Percentiles rank a stretch among this genome's conserved stretches.
Conservation (phyloP, 2,113 vertebrate species). For the Carassius carassius region DNA sequence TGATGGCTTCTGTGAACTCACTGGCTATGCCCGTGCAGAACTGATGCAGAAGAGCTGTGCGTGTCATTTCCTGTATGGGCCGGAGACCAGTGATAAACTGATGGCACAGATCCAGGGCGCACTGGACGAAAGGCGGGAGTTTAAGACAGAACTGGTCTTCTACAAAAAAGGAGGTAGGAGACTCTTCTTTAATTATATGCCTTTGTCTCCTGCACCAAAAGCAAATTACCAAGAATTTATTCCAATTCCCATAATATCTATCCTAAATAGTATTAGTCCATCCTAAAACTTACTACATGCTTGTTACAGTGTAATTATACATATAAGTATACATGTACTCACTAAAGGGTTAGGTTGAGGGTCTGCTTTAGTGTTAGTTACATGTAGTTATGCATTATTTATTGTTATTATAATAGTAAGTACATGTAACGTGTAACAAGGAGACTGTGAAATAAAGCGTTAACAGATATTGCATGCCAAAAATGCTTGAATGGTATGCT, state of each 20-base stretch:
- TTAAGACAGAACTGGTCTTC: slow-evolving; percentile 81
- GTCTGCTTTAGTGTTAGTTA: too few relatives aligned
- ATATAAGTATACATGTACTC: too few relatives aligned
- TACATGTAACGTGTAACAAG: too few relatives aligned
- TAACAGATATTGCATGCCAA: too few relatives aligned
- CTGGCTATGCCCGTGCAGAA: slow-evolving; percentile 80
- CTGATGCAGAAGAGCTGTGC: slow-evolving; percentile 85
- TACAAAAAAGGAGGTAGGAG: slow-evolving; percentile 82
- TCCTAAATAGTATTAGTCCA: not conserved
- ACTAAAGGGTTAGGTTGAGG: too few relatives aligned
- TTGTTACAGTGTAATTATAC: too few relatives aligned
- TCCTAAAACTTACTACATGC: not conserved
- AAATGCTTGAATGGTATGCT: too few relatives aligned
- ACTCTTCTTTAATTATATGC: not conserved
- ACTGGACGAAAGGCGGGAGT: slow-evolving; percentile 78
- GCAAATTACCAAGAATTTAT: not conserved
- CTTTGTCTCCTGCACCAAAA: not conserved
- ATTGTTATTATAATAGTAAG: too few relatives aligned
- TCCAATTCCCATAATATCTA: not conserved
- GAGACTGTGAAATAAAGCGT: too few relatives aligned
- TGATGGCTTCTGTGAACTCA: slow-evolving; percentile 84
- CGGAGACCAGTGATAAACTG: slow-evolving; percentile 76
- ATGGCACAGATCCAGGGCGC: slow-evolving; percentile 79
- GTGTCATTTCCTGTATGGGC: slow-evolving; percentile 81
- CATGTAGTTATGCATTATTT: too few relatives aligned